A percentile compares a stretch with the other conserved stretches of the same genome.
phyloP scores from a whole-genome alignment of 35 echinoderm and acorn worm genomes.

The Ophioderma brevispina region DNA sequence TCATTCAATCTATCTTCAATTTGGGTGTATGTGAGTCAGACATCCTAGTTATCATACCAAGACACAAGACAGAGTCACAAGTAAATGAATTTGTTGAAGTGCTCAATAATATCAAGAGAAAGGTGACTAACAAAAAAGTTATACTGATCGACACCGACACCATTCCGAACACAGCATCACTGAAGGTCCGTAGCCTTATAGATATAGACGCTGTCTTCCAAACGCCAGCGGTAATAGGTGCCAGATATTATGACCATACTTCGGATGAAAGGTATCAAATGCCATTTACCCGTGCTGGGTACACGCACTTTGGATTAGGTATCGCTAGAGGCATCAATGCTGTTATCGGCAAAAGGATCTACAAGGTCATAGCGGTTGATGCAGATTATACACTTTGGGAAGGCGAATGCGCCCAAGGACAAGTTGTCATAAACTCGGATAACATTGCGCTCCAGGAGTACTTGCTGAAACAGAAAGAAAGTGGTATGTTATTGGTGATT shows the following conservation, averaged over 20 bases:
- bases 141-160: neutral
- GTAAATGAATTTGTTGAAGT: neutral
- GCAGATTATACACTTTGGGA: slow-evolving; percentile 15
- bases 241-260: neutral
- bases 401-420: neutral
- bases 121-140: neutral
- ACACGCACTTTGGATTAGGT: neutral
- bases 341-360: neutral
- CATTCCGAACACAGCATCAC: neutral
- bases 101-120: neutral
- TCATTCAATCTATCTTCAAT: slow-evolving; percentile 8
- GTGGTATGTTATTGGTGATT: neutral
- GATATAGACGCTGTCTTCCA: neutral
- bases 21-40: neutral
- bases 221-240: neutral
- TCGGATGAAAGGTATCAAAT: slow-evolving; percentile 5
- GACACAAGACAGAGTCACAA: neutral
- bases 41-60: neutral
- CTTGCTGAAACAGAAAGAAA: neutral
- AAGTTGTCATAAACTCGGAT: neutral
- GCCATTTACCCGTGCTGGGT: slow-evolving; percentile 5
- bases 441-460: neutral
- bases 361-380: slow-evolving; percentile 17
- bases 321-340: neutral
- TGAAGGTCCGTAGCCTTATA: neutral